phyloP scores from a whole-genome alignment of 2,797 vertebrate species.

The Netta rufina region DNA sequence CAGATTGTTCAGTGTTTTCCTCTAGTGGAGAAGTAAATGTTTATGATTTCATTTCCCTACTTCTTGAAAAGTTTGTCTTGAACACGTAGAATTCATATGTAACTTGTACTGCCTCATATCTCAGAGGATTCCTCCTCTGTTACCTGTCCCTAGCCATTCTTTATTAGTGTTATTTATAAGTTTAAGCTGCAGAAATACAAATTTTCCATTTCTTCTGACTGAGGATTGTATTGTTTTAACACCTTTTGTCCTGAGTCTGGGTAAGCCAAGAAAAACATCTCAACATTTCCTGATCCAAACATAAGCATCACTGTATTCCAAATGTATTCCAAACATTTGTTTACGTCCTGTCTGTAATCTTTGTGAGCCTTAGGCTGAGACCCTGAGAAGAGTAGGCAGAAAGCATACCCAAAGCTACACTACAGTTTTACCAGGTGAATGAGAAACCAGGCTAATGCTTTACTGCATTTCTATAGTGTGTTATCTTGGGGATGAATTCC shows the following conservation, averaged over 20 bases:
- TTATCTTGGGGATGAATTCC: background rate
- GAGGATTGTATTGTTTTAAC: background rate
- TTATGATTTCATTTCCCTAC: slow-evolving; percentile 4
- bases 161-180: background rate
- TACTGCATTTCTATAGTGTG: background rate
- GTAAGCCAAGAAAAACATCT: background rate
- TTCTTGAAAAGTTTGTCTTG: background rate
- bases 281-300: background rate
- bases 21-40: background rate
- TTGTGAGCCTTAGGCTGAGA: background rate
- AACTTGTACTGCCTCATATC: background rate
- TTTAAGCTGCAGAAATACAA: background rate
- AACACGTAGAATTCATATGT: background rate
- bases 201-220: background rate
- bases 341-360: background rate
- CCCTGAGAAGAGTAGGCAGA: background rate
- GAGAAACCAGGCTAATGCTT: background rate
- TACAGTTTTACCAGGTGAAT: background rate
- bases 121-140: background rate
- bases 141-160: background rate
- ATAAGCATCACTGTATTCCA: background rate
- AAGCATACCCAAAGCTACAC: background rate
- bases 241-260: background rate
- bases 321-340: background rate
- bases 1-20: background rate